Evolutionary conservation across 1,140 invertebrate genomes (phyloP).

Genomic region (Drosophila grimshawi): DNA sequence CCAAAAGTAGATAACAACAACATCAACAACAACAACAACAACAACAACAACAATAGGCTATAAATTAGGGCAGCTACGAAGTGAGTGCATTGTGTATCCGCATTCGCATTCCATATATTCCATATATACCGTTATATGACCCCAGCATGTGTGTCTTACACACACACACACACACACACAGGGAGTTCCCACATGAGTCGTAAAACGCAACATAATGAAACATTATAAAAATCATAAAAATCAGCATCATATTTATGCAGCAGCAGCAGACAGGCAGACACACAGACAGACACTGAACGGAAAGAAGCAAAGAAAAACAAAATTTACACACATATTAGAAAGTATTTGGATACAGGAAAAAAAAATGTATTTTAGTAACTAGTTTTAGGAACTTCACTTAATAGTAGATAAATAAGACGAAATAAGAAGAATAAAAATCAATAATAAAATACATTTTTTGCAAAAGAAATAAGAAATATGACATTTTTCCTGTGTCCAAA

Average conservation of each 20-base stretch:
- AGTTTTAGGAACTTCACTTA: no score
- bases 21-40: conserved; percentile 29
- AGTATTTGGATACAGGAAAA: conserved; percentile 34
- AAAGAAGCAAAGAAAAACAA: conserved; percentile 24
- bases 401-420: no score
- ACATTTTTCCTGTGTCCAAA: no score
- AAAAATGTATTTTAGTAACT: conserved; percentile 22
- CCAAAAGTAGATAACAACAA: conserved; percentile 62
- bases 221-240: conserved; percentile 83
- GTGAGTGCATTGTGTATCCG: conserved; percentile 56
- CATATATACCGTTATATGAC: conserved; percentile 30
- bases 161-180: not conserved
- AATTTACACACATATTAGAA: conserved; percentile 12
- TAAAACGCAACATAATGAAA: conserved; percentile 81
- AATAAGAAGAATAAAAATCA: no score
- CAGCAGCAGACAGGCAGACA: conserved; percentile 36
- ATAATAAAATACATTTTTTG: no score
- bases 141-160: conserved; percentile 34
- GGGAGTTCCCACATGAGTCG: conserved; percentile 68
- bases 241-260: conserved; percentile 82
- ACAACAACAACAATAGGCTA: conserved; percentile 50
- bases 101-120: conserved; percentile 36
- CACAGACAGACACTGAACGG: not conserved
- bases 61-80: conserved; percentile 76
- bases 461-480: no score